Evolutionary conservation across 2,888 invertebrate species (phyloP).

Genomic region (Drosophila paracracens): DNA sequence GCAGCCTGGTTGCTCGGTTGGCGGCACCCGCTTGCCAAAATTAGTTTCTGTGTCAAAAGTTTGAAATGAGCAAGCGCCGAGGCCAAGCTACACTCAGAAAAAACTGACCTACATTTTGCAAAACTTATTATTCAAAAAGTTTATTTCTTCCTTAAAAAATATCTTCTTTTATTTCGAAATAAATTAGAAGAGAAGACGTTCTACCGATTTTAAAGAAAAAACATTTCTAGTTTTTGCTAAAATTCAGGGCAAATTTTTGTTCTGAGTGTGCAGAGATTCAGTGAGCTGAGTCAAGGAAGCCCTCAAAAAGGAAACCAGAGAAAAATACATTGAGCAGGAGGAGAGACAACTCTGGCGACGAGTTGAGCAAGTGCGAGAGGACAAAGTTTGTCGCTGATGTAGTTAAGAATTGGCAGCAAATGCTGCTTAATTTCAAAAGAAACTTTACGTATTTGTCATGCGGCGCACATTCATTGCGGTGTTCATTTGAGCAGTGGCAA

Average conservation of each 20-base stretch:
- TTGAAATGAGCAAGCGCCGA: slow-evolving; percentile 73
- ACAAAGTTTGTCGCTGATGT: slow-evolving; percentile 80
- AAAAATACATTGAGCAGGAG: slow-evolving; percentile 51
- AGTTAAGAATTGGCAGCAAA: slow-evolving; percentile 82
- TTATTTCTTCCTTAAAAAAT: background rate
- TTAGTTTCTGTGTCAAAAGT: slow-evolving; percentile 82
- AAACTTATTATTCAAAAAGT: background rate
- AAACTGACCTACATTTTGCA: background rate
- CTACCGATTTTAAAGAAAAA: too few species aligned
- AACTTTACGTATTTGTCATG: slow-evolving; percentile 81
- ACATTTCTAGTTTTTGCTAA: background rate
- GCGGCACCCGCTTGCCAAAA: slow-evolving; percentile 77
- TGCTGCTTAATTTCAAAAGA: slow-evolving; percentile 82
- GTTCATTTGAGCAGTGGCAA: slow-evolving; percentile 78
- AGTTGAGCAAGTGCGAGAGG: slow-evolving; percentile 51
- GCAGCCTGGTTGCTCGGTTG: slow-evolving; percentile 46
- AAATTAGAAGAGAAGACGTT: background rate
- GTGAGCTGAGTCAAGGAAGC: slow-evolving; percentile 35
- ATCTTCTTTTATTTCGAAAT: background rate
- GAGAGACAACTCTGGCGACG: slow-evolving; percentile 18
- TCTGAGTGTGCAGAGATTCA: background rate
- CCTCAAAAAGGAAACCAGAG: slow-evolving; percentile 13
- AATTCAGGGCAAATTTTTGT: background rate
- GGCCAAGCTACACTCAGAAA: slow-evolving; percentile 9
- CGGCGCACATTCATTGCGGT: slow-evolving; percentile 81